Conservation (phyloP, 2,888 invertebrate genomes). For the Altica lythri region DNA sequence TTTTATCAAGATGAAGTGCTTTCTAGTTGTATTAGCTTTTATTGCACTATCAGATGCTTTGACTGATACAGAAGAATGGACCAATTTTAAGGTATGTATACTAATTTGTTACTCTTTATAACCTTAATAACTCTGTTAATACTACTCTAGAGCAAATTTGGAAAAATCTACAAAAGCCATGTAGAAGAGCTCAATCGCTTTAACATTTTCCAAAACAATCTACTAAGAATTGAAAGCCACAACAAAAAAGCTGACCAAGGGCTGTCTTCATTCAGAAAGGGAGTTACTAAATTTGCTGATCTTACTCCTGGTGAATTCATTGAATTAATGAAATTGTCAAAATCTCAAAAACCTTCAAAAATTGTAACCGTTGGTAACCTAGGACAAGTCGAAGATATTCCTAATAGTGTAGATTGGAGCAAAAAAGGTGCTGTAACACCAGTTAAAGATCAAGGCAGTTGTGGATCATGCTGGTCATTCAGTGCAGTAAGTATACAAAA, state of each 20-base stretch:
- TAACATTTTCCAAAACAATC: constrained; percentile 8
- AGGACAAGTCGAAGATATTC: constrained; percentile 18
- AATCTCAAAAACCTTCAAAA: neutral
- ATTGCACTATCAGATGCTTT: neutral
- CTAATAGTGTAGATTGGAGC: constrained; percentile 39
- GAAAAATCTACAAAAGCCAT: constrained; percentile 2
- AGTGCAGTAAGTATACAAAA: constrained; percentile 37
- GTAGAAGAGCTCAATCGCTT: constrained; percentile 13
- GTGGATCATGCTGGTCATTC: constrained; percentile 41
- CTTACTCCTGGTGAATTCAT: constrained; percentile 36
- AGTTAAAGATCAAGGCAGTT: constrained; percentile 38
- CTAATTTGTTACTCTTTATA: neutral
- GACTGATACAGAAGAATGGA: constrained; percentile 6
- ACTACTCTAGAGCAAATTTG: constrained; percentile 9
- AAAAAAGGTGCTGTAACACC: constrained; percentile 36
- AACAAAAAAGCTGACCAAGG: constrained; percentile 15
- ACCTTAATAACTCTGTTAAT: neutral
- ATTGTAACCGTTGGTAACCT: neutral
- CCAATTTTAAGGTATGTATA: constrained; percentile 4
- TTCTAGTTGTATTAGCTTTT: neutral
- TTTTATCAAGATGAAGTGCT: neutral
- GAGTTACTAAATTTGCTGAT: constrained; percentile 37
- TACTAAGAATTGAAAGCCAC: constrained; percentile 11
- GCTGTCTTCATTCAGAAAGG: constrained; percentile 1
- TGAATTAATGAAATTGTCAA: constrained; percentile 4